phyloP scores from a whole-genome alignment of 2,797 vertebrate species.

The Florisuga fusca region DNA sequence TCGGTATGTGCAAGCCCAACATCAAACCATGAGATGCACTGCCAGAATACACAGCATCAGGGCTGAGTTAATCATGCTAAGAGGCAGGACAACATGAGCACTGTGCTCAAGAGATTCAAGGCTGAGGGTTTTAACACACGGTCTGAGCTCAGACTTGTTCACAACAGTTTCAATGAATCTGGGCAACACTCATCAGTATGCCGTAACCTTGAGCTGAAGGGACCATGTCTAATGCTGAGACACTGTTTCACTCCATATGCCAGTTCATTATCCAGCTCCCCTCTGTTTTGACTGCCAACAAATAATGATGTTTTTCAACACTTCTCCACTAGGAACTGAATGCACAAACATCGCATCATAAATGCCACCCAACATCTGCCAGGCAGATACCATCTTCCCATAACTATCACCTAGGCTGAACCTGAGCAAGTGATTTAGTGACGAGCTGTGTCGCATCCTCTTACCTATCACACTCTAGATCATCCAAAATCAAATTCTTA shows the following conservation, averaged over 20 bases:
- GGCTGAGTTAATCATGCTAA: background rate
- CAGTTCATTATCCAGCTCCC: constrained; percentile 61
- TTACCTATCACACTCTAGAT: background rate
- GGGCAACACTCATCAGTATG: background rate
- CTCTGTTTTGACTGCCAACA: constrained; percentile 70
- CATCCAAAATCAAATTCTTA: background rate
- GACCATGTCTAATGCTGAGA: constrained; percentile 35
- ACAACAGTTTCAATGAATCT: background rate
- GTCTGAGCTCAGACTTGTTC: background rate
- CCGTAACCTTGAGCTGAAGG: constrained; percentile 40
- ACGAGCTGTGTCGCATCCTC: constrained; percentile 17
- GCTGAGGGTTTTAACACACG: background rate
- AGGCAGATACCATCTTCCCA: constrained; percentile 59
- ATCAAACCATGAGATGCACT: background rate
- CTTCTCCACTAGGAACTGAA: constrained; percentile 65
- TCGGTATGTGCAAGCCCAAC: background rate
- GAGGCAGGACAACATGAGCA: background rate
- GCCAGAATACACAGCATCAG: background rate
- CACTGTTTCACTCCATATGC: constrained; percentile 56
- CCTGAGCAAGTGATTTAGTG: constrained; percentile 53
- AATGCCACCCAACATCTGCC: constrained; percentile 71
- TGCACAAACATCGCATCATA: constrained; percentile 69
- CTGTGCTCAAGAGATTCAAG: background rate
- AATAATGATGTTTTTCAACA: constrained; percentile 72
- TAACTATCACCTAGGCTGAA: constrained; percentile 57